These are phyloP conservation scores for Agonopterix heracliana DNA, from an alignment of 2,888 invertebrate genomes.

Conservation along the genomic window DNA sequence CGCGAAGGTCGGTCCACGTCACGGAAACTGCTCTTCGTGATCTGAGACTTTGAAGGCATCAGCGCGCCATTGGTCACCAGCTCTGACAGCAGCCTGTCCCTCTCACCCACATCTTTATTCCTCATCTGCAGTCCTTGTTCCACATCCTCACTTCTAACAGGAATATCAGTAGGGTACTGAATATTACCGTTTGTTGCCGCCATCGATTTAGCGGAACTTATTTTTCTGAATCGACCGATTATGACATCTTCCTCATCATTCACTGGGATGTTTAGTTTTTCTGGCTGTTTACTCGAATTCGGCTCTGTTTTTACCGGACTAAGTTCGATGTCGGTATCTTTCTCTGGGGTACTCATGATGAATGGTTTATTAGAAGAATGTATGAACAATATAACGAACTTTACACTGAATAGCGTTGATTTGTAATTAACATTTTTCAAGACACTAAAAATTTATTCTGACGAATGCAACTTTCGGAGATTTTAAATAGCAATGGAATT, in stretches of 20 bases:
- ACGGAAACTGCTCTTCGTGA: constrained; percentile 79
- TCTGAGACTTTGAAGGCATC: constrained; percentile 32
- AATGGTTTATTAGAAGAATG: too few species aligned
- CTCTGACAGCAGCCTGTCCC: constrained; percentile 46
- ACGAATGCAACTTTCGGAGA: neutral
- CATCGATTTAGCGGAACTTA: constrained; percentile 73
- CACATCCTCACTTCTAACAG: constrained; percentile 42
- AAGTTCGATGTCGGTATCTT: constrained; percentile 66
- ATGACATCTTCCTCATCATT: constrained; percentile 68
- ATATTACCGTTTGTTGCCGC: constrained; percentile 70
- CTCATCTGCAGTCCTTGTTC: constrained; percentile 60
- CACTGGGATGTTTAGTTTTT: constrained; percentile 37
- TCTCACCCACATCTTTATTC: constrained; percentile 39
- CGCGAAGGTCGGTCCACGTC: constrained; percentile 78
- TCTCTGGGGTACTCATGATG: constrained; percentile 52
- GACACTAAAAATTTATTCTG: neutral
- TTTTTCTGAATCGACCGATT: constrained; percentile 69
- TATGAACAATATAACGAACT: too few species aligned
- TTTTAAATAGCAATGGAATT: neutral
- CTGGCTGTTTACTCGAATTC: constrained; percentile 29
- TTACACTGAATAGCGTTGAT: too few species aligned
- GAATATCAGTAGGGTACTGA: constrained; percentile 55
- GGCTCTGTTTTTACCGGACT: constrained; percentile 45
- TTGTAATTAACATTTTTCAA: neutral
- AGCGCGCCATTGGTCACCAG: constrained; percentile 31